These are phyloP conservation scores for Philonicus albiceps DNA, from an alignment of 2,888 invertebrate genomes.

Conservation along the genomic window DNA sequence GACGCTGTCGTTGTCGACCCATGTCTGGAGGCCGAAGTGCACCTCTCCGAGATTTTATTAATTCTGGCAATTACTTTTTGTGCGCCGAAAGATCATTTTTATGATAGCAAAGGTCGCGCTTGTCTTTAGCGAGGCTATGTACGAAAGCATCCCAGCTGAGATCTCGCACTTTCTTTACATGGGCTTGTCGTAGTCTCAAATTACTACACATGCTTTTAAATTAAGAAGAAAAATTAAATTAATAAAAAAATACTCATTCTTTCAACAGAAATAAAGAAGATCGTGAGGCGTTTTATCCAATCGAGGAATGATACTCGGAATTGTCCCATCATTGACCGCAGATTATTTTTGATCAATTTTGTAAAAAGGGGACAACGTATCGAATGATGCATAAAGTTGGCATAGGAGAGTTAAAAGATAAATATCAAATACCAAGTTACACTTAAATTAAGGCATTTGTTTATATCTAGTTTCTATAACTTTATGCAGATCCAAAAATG, in stretches of 20 bases:
- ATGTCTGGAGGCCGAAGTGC: not conserved
- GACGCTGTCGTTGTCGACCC: not conserved
- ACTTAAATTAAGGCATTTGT: no score
- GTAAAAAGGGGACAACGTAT: no score
- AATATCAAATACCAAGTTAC: no score
- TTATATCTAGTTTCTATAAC: no score
- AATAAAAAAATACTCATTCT: not conserved
- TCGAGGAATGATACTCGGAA: no score
- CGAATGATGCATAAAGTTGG: no score
- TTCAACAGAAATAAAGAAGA: no score
- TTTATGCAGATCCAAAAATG: no score
- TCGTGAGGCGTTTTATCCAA: no score
- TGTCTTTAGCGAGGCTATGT: not conserved
- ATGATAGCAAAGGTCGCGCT: not conserved
- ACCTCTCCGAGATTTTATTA: conserved; percentile 1
- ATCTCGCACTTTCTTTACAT: not conserved
- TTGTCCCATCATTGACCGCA: no score
- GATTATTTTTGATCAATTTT: no score
- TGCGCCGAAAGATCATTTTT: not conserved
- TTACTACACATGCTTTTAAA: not conserved
- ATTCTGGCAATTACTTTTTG: not conserved
- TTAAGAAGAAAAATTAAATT: not conserved
- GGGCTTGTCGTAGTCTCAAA: not conserved
- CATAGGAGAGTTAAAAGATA: no score
- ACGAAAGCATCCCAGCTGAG: not conserved